Conservation (phyloP, 1,140 invertebrate species). For the Achatina immaculata region DNA sequence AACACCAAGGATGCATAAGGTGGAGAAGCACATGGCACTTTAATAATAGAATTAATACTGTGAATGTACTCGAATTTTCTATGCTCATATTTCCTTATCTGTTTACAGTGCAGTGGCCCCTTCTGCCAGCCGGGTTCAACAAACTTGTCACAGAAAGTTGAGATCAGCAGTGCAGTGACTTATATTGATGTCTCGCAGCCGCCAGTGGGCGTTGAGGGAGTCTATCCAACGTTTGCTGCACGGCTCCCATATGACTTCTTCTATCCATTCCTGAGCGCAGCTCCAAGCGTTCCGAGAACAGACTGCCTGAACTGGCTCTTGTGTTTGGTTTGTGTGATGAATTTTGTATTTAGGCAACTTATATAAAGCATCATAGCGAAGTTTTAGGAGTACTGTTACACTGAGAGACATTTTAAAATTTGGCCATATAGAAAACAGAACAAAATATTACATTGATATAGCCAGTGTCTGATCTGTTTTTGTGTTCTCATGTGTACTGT, state of each 20-base stretch:
- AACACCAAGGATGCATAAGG: too few species aligned
- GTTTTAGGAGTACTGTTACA: not conserved
- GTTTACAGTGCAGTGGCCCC: constrained; percentile 53
- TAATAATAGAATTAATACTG: too few species aligned
- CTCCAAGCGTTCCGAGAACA: not conserved
- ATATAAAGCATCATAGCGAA: not conserved
- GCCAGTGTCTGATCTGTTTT: too few species aligned
- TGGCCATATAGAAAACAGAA: too few species aligned
- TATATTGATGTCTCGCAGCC: constrained; percentile 76
- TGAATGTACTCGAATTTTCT: too few species aligned
- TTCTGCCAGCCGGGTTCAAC: constrained; percentile 51
- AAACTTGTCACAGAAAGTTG: constrained; percentile 47
- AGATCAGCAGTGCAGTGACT: constrained; percentile 70
- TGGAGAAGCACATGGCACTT: too few species aligned
- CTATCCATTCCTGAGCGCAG: constrained; percentile 76
- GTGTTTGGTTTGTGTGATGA: constrained; percentile 6
- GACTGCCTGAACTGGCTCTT: not conserved
- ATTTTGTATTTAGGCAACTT: not conserved
- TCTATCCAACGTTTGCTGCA: constrained; percentile 76
- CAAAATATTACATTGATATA: too few species aligned
- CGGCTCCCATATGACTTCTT: constrained; percentile 80
- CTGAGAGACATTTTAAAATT: too few species aligned
- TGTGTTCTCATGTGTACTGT: too few species aligned
- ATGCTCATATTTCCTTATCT: not conserved
- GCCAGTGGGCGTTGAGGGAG: constrained; percentile 74